These are phyloP conservation scores for Pteropus rufus DNA, from an alignment of 2,797 vertebrate species.

Conservation along the genomic window DNA sequence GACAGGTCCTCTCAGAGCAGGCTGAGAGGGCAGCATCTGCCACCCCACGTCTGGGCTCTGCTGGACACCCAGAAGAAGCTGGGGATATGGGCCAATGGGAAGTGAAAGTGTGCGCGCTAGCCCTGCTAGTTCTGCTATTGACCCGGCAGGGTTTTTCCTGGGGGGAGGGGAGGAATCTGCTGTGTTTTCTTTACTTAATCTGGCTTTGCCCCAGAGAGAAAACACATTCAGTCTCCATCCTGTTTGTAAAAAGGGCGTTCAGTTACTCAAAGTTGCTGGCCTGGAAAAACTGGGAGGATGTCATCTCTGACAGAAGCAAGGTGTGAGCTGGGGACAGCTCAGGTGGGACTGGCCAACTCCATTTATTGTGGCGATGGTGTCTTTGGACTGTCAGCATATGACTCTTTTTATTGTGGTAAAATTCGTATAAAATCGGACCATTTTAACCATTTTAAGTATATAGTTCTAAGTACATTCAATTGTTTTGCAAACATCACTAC, in stretches of 20 bases:
- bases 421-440: neutral
- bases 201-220: constrained; percentile 28
- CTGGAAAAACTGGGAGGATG: constrained; percentile 44
- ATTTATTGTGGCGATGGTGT: neutral
- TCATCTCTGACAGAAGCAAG: neutral
- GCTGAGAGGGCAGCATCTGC: neutral
- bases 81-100: neutral
- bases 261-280: constrained; percentile 46
- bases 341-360: neutral
- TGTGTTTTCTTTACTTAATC: constrained; percentile 25
- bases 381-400: neutral
- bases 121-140: constrained; percentile 40
- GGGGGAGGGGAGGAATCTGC: neutral
- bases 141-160: constrained; percentile 52
- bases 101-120: neutral
- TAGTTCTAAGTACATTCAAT: neutral
- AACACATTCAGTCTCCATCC: neutral
- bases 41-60: neutral
- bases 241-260: constrained; percentile 66
- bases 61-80: neutral
- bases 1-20: accelerated
- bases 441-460: neutral
- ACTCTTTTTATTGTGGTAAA: neutral
- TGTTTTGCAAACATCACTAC: accelerated
- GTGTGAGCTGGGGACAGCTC: neutral